A percentile compares a stretch with the other conserved stretches of the same genome.
phyloP scores from a whole-genome alignment of 2,113 vertebrate genomes.

The Dromiciops gliroides region DNA sequence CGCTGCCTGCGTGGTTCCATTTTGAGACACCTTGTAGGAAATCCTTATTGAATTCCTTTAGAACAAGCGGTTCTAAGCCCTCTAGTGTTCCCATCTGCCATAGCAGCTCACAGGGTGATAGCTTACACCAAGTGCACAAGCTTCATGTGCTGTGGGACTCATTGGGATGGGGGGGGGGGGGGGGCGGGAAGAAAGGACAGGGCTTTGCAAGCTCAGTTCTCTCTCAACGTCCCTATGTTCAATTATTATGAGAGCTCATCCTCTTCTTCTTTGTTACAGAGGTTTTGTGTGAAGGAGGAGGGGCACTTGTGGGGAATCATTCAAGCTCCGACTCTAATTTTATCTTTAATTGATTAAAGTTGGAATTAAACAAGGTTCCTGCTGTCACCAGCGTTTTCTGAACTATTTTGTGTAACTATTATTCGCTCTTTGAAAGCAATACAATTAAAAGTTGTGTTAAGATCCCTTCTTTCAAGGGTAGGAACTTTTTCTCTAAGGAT shows the following conservation, averaged over 20 bases:
- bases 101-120: conserved; percentile 44
- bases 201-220: conserved; percentile 56
- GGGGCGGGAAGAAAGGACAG: conserved; percentile 43
- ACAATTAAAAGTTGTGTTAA: conserved; percentile 73
- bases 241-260: conserved; percentile 54
- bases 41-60: conserved; percentile 64
- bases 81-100: neutral
- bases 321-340: conserved; percentile 67
- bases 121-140: conserved; percentile 2
- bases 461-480: conserved; percentile 68
- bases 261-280: conserved; percentile 57
- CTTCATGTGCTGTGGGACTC: conserved; percentile 44
- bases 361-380: conserved; percentile 82
- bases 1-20: conserved; percentile 69
- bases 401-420: conserved; percentile 75
- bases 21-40: conserved; percentile 70
- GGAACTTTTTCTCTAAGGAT: conserved; percentile 74
- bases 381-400: conserved; percentile 76
- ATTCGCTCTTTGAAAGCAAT: conserved; percentile 77
- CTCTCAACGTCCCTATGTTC: conserved; percentile 56
- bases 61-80: neutral
- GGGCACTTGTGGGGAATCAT: conserved; percentile 61
- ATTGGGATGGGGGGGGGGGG: conserved; percentile 1
- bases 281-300: conserved; percentile 64
- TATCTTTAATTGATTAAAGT: conserved; percentile 78